A percentile compares a stretch with the other conserved stretches of the same genome.
Conservation (phyloP, 2,797 vertebrate species). For the Diceros bicornis region DNA sequence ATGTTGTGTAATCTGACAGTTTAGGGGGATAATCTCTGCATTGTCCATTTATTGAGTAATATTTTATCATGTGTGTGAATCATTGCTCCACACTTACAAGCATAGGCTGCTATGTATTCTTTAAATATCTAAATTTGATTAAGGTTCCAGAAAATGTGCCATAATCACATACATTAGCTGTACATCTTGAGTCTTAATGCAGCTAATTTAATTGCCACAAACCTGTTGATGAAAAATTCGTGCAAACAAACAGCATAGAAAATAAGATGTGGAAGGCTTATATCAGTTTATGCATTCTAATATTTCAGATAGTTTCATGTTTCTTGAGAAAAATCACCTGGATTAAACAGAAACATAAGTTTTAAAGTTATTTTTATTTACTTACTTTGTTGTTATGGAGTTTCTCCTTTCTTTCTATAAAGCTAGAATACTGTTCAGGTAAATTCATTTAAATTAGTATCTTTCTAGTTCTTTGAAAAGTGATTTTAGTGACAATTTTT, state of each 20-base stretch:
- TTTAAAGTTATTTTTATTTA: too few relatives aligned
- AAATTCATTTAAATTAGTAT: neutral
- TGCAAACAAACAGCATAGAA: too few relatives aligned
- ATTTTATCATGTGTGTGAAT: neutral
- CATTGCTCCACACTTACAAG: neutral
- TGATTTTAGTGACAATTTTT: too few relatives aligned
- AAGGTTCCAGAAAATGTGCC: neutral
- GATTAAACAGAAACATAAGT: too few relatives aligned
- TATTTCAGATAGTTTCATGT: too few relatives aligned
- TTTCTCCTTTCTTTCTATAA: neutral
- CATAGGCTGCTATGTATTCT: neutral
- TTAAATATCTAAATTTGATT: neutral
- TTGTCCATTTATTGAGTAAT: too few relatives aligned
- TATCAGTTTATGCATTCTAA: neutral
- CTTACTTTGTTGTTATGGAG: too few relatives aligned
- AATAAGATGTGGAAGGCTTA: too few relatives aligned
- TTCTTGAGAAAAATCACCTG: too few relatives aligned
- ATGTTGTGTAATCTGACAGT: neutral
- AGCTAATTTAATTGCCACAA: neutral
- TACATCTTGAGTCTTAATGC: neutral
- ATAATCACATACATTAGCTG: neutral
- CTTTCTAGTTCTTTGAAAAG: neutral
- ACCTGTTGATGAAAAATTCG: neutral
- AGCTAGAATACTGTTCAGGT: neutral
- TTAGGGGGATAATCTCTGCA: neutral